Conservation (phyloP, 2,113 vertebrate genomes). For the Sapayoa aenigma region DNA sequence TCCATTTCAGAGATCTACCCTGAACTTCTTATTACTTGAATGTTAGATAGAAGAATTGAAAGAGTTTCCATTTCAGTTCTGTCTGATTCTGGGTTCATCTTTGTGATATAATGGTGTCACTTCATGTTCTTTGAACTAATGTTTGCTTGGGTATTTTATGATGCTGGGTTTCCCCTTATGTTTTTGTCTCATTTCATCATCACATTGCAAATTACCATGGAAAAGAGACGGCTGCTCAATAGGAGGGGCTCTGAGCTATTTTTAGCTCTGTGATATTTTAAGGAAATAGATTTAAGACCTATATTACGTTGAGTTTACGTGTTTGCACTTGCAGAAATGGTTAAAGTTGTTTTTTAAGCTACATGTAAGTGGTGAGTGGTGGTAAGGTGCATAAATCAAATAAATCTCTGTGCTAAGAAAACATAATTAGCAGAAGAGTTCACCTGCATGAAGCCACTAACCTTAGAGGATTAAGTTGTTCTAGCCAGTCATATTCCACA, state of each 20-base stretch:
- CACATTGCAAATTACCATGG: rapidly evolving
- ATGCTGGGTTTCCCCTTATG: background rate
- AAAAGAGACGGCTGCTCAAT: background rate
- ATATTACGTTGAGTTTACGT: rapidly evolving
- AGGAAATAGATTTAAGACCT: background rate
- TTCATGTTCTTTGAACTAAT: background rate
- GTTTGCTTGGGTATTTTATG: background rate
- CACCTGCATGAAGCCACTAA: too few relatives aligned
- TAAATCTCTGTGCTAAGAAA: background rate
- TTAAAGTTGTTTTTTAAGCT: background rate
- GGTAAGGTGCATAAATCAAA: background rate
- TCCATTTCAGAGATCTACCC: background rate
- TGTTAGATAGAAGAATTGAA: background rate
- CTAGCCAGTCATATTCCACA: background rate
- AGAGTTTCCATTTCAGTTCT: background rate
- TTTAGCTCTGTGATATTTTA: background rate
- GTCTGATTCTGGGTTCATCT: background rate
- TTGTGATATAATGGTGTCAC: background rate
- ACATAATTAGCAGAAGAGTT: background rate
- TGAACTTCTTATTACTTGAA: background rate
- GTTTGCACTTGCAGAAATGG: background rate
- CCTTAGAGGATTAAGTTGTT: background rate
- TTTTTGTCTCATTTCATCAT: background rate
- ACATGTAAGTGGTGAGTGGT: background rate
- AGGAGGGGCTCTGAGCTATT: background rate